Evolutionary conservation across 2,113 vertebrate genomes (phyloP), one percentile per base, ranked within the genome.

Genomic region (Eupsittula cactorum): DNA sequence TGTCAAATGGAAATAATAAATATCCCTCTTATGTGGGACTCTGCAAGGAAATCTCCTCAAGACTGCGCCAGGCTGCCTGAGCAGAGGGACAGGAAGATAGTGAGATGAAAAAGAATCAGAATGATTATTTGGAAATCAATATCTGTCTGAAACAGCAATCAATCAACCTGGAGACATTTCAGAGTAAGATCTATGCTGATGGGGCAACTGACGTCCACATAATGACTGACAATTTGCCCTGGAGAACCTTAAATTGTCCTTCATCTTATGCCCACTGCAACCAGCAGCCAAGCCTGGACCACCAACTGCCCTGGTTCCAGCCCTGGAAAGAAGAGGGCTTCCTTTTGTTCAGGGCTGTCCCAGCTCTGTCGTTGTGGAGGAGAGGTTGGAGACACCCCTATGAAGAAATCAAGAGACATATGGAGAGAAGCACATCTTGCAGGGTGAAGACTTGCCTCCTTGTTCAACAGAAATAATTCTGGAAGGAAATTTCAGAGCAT

Each of bases 41-140:
- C 63, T 25, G 55, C 64, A 57, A 57, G 73, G 55, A 62, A 44
- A 55, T 81, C 16, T 28, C 74, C 73, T 24, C 46, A 60, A 47
- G 76, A 10, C 25, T 24, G 3, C 27, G 11, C 50, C 82, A 87
- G 69, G 4, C 28, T 21, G 65, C 88, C 82, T 79, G 70, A 69
- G 60, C 42, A 41, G 63, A 90, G 70, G 35, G 42, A 50, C 35
- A 79, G 57, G 79, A 70, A 86, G 69, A 68, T 16, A 63, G 60
- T 52, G 39, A 25, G 67, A 81, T 81, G 68, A 84, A 78, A 91
- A 90, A 86, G 77, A 92, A 88, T 93, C 83, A 74, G 63, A 86
- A 91, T 89, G 92, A 91, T 93, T 91, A 89, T 94, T 91, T 95
- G 69, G 63, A 92, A 94, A 96, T 97, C 90, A 90, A 27, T 96